Base-by-base conservation (phyloP, 2,888 invertebrate genomes). In the Gortyna flavago region DNA sequence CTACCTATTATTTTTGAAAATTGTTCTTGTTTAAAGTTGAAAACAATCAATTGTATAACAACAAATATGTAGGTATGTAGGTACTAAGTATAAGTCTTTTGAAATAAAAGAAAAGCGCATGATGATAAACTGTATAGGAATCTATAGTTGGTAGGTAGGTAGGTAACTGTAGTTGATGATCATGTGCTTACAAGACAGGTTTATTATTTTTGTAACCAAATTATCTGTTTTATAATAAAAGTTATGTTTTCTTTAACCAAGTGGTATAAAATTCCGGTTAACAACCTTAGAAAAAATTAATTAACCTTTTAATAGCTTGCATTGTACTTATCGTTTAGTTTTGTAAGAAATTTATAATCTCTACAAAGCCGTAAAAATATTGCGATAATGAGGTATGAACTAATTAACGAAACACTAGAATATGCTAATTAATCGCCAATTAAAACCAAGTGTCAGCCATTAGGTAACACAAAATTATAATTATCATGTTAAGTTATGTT, bases 401-500 rank as follows among this genome's bases (percentile, higher is more conserved):
- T 79, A 82, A 87, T 81, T 85, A 87, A 85, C 72, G 67, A 72
- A 70, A 70, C 70, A 68, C 66, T 75, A 79, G 75, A 84, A 72
- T 76, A 85, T 85, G 79, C 32, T 85, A 84, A 88, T 88, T 80
- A 73, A 79, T 81, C 71, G 74, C 81, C 72, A 85, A 87, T 88
- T 88, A 88, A 76, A 72, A 68, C 72, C 25, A 85, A 82, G 78
- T 77, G 75, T 75, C 48, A 80, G 73, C 21, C 71, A 65, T 86
- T 87, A 77, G n/a, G n/a, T n/a, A 68, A 71, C 65, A 77, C 51
- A 70, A 65, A 74, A 79, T 75, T 38, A 68, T 73, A 65, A 84
- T 86, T 84, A 80, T 38, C 74, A 78, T 67, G 72, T 74, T 51
- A 61, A 72, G 25, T 51, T 11, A 2, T 61, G 44, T 61, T 70